These are phyloP conservation scores for Hydrotaea diabolus DNA, from an alignment of 2,888 invertebrate genomes.

Conservation along the genomic window DNA sequence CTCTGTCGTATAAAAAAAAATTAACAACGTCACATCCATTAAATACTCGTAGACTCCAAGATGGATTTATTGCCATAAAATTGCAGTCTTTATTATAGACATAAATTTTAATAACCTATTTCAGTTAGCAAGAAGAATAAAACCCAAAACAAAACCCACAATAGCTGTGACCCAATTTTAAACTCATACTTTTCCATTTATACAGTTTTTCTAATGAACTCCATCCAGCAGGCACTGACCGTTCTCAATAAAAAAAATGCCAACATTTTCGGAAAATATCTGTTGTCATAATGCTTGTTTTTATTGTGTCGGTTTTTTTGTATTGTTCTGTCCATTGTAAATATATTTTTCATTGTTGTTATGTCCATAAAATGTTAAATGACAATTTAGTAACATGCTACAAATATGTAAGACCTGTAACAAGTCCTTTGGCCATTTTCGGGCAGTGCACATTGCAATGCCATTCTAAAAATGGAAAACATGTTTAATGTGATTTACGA, in stretches of 20 bases:
- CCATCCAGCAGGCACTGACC: background rate
- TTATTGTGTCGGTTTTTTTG: background rate
- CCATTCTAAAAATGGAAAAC: background rate
- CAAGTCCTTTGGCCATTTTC: conserved; percentile 38
- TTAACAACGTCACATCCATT: background rate
- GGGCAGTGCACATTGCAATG: background rate
- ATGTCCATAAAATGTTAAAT: conserved; percentile 38
- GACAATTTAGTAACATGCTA: conserved; percentile 35
- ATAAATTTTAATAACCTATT: background rate
- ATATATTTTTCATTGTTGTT: background rate
- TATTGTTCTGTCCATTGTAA: background rate
- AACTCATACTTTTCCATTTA: background rate
- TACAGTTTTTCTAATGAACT: background rate
- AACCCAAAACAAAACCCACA: background rate
- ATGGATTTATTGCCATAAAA: background rate
- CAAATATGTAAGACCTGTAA: conserved; percentile 45
- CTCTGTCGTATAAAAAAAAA: too few relatives aligned
- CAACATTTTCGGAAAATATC: background rate
- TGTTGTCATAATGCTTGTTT: background rate
- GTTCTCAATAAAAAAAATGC: background rate
- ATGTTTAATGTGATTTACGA: background rate
- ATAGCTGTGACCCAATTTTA: background rate
- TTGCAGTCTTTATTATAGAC: background rate
- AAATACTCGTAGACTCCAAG: background rate
- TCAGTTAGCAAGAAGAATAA: background rate